Evolutionary conservation across 2,797 vertebrate species (phyloP).

Genomic region (Rhyacichthys aspro): DNA sequence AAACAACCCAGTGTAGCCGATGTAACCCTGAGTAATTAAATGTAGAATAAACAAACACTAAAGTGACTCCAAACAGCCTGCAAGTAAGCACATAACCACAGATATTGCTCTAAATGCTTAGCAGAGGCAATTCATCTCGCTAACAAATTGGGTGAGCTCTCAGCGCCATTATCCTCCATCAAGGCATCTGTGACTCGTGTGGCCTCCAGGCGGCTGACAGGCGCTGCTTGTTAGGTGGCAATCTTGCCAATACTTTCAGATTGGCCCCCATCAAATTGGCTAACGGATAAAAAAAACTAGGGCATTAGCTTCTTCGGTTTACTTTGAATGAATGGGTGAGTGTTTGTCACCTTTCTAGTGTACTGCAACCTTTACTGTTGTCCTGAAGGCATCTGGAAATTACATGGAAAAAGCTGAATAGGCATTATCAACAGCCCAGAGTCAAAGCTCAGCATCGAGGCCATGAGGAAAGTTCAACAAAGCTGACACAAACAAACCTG

Average conservation of each 20-base stretch:
- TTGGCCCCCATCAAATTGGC: slow-evolving; percentile 23
- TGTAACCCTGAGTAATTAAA: slow-evolving; percentile 29
- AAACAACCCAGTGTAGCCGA: slow-evolving; percentile 6
- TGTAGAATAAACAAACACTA: slow-evolving; percentile 46
- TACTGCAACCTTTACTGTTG: slow-evolving; percentile 10
- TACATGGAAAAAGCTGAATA: slow-evolving; percentile 18
- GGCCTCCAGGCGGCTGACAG: slow-evolving; percentile 46
- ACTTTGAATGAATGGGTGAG: slow-evolving; percentile 13
- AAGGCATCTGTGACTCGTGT: slow-evolving; percentile 25
- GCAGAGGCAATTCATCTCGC: slow-evolving; percentile 50
- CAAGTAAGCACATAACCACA: slow-evolving; percentile 26
- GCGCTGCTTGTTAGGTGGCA: slow-evolving; percentile 38
- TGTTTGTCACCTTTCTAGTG: slow-evolving; percentile 18
- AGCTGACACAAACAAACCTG: neutral
- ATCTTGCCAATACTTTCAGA: slow-evolving; percentile 37
- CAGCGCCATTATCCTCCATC: slow-evolving; percentile 41
- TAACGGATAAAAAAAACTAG: slow-evolving; percentile 47
- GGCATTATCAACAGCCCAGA: slow-evolving; percentile 24
- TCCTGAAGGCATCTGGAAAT: slow-evolving; percentile 16
- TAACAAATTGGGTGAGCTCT: slow-evolving; percentile 50
- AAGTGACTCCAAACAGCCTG: slow-evolving; percentile 19
- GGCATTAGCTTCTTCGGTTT: slow-evolving; percentile 21
- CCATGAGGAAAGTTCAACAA: neutral
- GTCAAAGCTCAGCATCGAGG: slow-evolving; percentile 15
- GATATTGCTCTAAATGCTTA: slow-evolving; percentile 29